phyloP scores from a whole-genome alignment of 2,888 invertebrate species.

The Priocnemis perturbator region DNA sequence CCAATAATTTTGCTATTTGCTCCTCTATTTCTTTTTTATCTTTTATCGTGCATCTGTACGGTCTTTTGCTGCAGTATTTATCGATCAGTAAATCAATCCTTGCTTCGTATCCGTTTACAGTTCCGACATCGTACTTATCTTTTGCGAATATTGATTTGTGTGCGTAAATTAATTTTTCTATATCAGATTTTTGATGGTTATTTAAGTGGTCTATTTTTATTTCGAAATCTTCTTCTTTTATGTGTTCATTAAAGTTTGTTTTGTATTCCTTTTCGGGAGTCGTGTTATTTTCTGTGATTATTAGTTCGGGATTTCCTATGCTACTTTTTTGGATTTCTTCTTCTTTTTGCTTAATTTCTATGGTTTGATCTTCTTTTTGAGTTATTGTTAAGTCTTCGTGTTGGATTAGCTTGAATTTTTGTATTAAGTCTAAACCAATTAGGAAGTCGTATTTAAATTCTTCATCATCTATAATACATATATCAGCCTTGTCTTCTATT shows the following conservation, averaged over 20 bases:
- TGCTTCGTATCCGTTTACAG: no score
- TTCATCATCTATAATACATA: constrained; percentile 45
- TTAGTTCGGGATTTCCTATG: no score
- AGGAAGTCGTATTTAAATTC: no score
- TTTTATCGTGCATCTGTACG: no score
- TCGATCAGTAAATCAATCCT: constrained; percentile 43
- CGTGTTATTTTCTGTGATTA: no score
- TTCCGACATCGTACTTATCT: constrained; percentile 46
- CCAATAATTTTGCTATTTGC: no score
- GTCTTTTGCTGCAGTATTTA: constrained; percentile 47
- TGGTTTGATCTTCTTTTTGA: no score
- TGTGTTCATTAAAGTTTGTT: constrained; percentile 1
- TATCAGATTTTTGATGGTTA: not conserved
- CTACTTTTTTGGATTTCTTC: no score
- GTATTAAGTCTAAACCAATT: no score
- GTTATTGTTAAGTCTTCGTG: constrained; percentile 42
- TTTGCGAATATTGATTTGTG: constrained; percentile 40
- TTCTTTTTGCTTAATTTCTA: no score
- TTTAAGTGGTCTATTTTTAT: constrained; percentile 5
- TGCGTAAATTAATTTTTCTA: constrained; percentile 28
- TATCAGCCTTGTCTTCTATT: constrained; percentile 45
- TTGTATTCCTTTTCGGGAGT: not conserved
- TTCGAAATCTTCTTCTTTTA: constrained; percentile 38
- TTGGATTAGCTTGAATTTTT: constrained; percentile 45
- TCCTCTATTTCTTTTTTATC: no score